Conservation (phyloP, 1,140 invertebrate species). For the Aphelinus atriplicis region DNA sequence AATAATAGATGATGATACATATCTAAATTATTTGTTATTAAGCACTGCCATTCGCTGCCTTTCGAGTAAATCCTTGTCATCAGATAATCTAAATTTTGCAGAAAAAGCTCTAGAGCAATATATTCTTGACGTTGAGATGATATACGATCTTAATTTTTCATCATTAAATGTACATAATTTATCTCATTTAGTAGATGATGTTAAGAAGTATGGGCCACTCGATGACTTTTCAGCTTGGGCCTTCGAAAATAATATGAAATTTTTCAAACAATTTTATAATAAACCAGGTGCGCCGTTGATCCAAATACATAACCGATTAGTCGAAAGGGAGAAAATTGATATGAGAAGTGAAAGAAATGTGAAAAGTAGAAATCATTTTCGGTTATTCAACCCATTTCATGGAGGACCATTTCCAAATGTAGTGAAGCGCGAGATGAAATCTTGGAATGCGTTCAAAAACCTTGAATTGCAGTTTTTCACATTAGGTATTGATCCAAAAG, state of each 20-base stretch:
- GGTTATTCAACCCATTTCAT: not conserved
- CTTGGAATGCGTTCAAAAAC: constrained; percentile 17
- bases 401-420: not conserved
- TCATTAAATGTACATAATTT: constrained; percentile 42
- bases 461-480: constrained; percentile 22
- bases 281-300: constrained; percentile 39
- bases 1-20: not conserved
- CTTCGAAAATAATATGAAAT: constrained; percentile 44
- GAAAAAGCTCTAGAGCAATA: constrained; percentile 24
- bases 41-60: constrained; percentile 30
- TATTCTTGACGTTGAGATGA: constrained; percentile 13
- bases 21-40: not conserved
- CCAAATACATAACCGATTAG: no score
- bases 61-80: not conserved
- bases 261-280: constrained; percentile 27
- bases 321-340: not conserved
- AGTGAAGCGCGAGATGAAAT: not conserved
- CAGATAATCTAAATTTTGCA: constrained; percentile 13
- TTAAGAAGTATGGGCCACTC: constrained; percentile 31
- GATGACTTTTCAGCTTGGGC: constrained; percentile 43
- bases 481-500: constrained; percentile 3
- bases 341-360: constrained; percentile 5
- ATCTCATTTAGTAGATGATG: constrained; percentile 39
- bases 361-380: constrained; percentile 4
- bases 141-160: constrained; percentile 39